A percentile compares a stretch with the other conserved stretches of the same genome.
Conservation (phyloP, 2,113 vertebrate genomes). For the Aptenodytes forsteri region DNA sequence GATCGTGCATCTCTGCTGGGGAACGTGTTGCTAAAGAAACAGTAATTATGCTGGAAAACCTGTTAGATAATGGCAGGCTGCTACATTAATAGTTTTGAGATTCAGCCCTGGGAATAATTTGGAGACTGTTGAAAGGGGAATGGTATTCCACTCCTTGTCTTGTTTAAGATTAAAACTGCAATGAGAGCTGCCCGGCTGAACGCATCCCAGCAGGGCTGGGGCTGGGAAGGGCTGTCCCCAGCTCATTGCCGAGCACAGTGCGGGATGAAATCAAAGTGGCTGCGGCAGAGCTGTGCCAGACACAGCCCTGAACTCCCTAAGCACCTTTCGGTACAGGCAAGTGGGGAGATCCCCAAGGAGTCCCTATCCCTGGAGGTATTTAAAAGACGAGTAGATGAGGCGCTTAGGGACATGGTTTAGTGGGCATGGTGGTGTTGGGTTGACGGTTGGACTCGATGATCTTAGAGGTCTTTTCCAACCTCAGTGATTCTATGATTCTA, state of each 20-base stretch:
- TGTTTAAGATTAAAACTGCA: neutral
- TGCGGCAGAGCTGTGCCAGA: neutral
- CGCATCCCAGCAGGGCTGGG: neutral
- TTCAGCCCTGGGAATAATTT: neutral
- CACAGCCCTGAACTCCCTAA: neutral
- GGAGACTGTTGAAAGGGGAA: neutral
- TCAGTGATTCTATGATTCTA: no score
- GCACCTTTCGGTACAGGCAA: rapidly evolving
- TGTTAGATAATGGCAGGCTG: neutral
- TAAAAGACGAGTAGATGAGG: no score
- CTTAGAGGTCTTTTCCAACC: no score
- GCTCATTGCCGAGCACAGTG: neutral
- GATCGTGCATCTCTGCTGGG: neutral
- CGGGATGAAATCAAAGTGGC: neutral
- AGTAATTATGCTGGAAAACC: neutral
- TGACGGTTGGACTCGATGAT: no score
- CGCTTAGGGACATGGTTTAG: no score
- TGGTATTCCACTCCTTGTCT: neutral
- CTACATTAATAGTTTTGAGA: neutral
- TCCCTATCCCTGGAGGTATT: no score
- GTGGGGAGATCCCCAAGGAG: neutral
- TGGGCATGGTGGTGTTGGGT: no score
- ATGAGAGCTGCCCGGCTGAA: neutral
- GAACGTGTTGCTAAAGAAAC: neutral
- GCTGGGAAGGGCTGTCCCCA: neutral